Base-by-base conservation (phyloP, 2,797 vertebrate species). In the Neopelma chrysocephalum region DNA sequence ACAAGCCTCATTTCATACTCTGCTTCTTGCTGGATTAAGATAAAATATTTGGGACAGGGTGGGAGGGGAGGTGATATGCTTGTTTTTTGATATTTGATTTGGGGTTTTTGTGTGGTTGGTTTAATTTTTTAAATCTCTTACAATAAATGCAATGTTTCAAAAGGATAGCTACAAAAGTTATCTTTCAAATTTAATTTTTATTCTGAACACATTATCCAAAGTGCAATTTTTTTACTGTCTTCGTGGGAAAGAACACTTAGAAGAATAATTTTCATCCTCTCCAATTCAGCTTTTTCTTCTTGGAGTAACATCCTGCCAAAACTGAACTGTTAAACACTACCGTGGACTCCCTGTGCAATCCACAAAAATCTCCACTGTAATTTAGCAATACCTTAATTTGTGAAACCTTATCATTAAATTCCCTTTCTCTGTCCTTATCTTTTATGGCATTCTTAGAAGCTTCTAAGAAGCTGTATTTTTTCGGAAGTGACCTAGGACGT, bases 381-480 rank as follows among this genome's bases (percentile, higher is more conserved):
- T 93, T 91, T 75, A 84, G 54, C 15, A 83, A 70, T 56, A 81
- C 11, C 38, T 69, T 54, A 31, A 87, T 62, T 72, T 76, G 15
- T 87, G 43, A 95, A 89, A 92, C 36, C 58, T 72, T 92, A 65
- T 76, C 40, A 93, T 88, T 90, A 92, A 65, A 87, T 66, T 83
- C 73, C 27, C 54, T 88, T 85, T 75, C 68, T 61, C 79, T 69
- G 21, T 68, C 42, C 61, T 93, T 88, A 88, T 47, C 57, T 75
- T 69, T 90, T 32, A 84, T 29, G 13, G 15, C 47, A 61, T 61
- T 86, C 61, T 60, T 70, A 76, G 31, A 81, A 87, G 29, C 22
- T 66, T 69, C 58, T 82, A 26, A 77, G 43, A 83, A 81, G 76
- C 72, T 31, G 15, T 48, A 10, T 75, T 73, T 70, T 69, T 93